These are phyloP conservation scores for Miltochrista miniata DNA, from an alignment of 2,888 invertebrate genomes.

Conservation along the genomic window DNA sequence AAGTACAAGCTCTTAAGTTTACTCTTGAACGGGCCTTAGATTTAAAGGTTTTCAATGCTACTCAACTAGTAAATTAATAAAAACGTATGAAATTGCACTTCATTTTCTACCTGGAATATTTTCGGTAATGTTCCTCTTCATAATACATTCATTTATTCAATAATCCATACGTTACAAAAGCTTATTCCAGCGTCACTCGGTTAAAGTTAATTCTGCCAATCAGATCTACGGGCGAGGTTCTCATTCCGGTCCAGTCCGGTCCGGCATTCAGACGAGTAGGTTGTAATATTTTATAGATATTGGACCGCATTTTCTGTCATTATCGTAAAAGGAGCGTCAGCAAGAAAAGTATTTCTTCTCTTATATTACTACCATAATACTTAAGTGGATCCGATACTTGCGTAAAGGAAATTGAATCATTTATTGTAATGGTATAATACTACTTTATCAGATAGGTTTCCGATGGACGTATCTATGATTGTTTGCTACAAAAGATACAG, in stretches of 20 bases:
- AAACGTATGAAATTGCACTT: too few relatives aligned
- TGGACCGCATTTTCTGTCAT: conserved; percentile 80
- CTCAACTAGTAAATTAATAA: too few relatives aligned
- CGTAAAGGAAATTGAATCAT: conserved; percentile 82
- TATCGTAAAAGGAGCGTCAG: conserved; percentile 83
- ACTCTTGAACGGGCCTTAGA: too few relatives aligned
- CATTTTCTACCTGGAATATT: background rate
- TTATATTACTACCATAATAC: conserved; percentile 81
- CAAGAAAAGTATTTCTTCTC: conserved; percentile 81
- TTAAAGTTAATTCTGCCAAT: conserved; percentile 70
- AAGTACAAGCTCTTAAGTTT: too few relatives aligned
- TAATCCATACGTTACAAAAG: conserved; percentile 40
- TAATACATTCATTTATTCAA: background rate
- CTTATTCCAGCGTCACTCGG: conserved; percentile 42
- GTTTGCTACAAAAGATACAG: conserved; percentile 57
- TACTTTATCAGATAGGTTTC: conserved; percentile 77
- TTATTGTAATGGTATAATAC: conserved; percentile 79
- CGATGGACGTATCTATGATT: conserved; percentile 67
- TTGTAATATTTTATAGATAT: conserved; percentile 80
- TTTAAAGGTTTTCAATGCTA: too few relatives aligned
- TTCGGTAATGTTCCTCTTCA: background rate
- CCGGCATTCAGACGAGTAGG: conserved; percentile 45
- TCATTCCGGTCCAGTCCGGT: conserved; percentile 39
- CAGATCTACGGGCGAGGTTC: conserved; percentile 53
- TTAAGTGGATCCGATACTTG: conserved; percentile 81